Evolutionary conservation across 2,888 invertebrate genomes (phyloP).

Genomic region (Horisme vitalbata): DNA sequence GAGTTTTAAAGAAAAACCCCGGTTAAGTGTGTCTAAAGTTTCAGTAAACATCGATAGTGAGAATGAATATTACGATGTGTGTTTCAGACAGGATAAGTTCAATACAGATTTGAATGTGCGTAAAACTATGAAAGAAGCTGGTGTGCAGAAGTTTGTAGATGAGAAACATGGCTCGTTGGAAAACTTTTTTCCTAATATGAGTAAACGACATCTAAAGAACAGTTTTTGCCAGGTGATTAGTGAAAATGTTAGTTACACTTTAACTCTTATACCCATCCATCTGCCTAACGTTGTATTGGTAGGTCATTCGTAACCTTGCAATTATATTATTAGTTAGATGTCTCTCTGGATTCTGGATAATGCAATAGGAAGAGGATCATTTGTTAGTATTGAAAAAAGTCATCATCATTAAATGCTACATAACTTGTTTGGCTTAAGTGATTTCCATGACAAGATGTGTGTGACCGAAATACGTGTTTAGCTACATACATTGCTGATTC

Average conservation of each 20-base stretch:
- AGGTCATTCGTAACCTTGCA: no score
- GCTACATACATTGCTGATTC: no score
- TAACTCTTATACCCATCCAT: neutral
- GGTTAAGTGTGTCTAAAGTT: conserved; percentile 50
- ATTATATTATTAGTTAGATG: no score
- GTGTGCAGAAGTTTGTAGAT: conserved; percentile 26
- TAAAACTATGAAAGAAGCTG: conserved; percentile 46
- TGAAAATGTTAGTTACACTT: conserved; percentile 19
- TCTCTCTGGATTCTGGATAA: no score
- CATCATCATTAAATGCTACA: no score
- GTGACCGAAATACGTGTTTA: no score
- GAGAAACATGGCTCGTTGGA: conserved; percentile 34
- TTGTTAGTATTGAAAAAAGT: no score
- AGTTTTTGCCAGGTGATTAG: neutral
- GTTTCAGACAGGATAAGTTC: conserved; percentile 46
- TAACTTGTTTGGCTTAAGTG: no score
- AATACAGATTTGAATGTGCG: conserved; percentile 50
- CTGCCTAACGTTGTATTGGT: no score
- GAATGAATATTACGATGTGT: conserved; percentile 56
- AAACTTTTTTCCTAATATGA: conserved; percentile 17
- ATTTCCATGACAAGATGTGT: no score
- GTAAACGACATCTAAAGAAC: conserved; percentile 1
- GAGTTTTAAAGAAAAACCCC: conserved; percentile 27
- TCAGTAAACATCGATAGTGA: conserved; percentile 60
- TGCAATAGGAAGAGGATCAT: no score